Evolutionary conservation across 1,140 invertebrate species (phyloP).

Genomic region (Leptinotarsa undecemlineata): DNA sequence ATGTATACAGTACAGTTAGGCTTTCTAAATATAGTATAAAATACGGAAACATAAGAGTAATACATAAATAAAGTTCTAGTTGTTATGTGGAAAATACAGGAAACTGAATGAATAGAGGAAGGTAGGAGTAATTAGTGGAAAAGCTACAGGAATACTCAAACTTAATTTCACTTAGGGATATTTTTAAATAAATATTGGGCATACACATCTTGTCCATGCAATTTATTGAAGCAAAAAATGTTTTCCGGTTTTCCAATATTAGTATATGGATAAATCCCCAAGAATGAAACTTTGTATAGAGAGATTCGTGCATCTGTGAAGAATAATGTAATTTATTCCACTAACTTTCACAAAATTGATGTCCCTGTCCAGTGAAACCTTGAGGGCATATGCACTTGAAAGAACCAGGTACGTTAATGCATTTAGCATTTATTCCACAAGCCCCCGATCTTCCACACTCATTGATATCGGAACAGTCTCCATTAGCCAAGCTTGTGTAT

Average conservation of each 20-base stretch:
- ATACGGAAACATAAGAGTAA: constrained; percentile 9
- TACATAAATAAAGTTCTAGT: constrained; percentile 34
- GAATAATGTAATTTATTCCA: constrained; percentile 41
- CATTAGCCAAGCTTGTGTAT: constrained; percentile 62
- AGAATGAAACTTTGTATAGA: neutral
- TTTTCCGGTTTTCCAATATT: no score
- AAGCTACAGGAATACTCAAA: constrained; percentile 7
- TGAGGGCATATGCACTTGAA: constrained; percentile 89
- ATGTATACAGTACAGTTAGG: constrained; percentile 53
- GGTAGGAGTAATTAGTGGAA: constrained; percentile 17
- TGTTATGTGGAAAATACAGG: constrained; percentile 47
- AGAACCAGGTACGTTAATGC: constrained; percentile 89
- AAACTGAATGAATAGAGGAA: neutral
- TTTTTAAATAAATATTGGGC: no score
- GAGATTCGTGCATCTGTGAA: neutral
- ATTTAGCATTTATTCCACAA: constrained; percentile 86
- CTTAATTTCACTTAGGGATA: no score
- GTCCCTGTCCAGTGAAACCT: constrained; percentile 77
- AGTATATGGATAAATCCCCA: neutral
- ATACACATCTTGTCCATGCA: no score
- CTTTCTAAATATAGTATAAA: constrained; percentile 37
- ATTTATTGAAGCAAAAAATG: no score
- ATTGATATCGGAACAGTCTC: constrained; percentile 66
- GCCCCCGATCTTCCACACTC: constrained; percentile 68
- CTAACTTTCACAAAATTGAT: constrained; percentile 79